These are phyloP conservation scores for Hypselothyrea guttata DNA, from an alignment of 2,888 invertebrate genomes.

Conservation along the genomic window DNA sequence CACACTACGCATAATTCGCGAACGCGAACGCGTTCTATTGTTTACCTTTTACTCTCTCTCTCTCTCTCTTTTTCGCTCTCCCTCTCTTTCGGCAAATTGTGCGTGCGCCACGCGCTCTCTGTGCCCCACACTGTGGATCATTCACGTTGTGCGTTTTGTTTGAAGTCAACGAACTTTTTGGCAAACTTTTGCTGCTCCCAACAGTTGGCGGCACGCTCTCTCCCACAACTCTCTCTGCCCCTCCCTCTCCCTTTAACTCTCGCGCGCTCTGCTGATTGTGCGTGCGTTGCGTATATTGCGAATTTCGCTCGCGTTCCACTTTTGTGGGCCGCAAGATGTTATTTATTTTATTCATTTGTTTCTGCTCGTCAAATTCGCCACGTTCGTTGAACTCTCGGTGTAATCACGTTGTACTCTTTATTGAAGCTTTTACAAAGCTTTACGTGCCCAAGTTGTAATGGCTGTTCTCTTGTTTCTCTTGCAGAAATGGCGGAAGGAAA, in stretches of 20 bases:
- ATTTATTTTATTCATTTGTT: constrained; percentile 23
- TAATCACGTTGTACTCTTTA: constrained; percentile 3
- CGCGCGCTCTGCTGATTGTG: constrained; percentile 16
- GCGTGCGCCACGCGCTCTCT: constrained; percentile 1
- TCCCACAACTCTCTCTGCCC: constrained; percentile 2
- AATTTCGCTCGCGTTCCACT: constrained; percentile 34
- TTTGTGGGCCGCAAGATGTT: constrained; percentile 31
- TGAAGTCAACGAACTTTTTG: constrained; percentile 69
- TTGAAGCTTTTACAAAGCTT: constrained; percentile 7
- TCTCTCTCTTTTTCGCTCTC: constrained; percentile 8
- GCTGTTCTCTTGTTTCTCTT: constrained; percentile 38
- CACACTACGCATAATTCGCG: constrained; percentile 44
- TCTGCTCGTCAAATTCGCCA: constrained; percentile 15
- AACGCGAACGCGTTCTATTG: constrained; percentile 51
- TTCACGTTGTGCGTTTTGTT: constrained; percentile 49
- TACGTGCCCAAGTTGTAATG: constrained; percentile 10
- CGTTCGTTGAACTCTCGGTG: constrained; percentile 61
- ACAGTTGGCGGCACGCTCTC: too few species aligned
- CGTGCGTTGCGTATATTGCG: constrained; percentile 44
- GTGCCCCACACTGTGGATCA: constrained; percentile 15
- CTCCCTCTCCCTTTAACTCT: constrained; percentile 6
- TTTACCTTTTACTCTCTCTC: constrained; percentile 37
- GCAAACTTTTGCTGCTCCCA: constrained; percentile 36
- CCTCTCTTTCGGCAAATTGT: not conserved
- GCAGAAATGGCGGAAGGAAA: constrained; percentile 83